Conservation (phyloP, 2,797 vertebrate species). For the Cuculus canorus region DNA sequence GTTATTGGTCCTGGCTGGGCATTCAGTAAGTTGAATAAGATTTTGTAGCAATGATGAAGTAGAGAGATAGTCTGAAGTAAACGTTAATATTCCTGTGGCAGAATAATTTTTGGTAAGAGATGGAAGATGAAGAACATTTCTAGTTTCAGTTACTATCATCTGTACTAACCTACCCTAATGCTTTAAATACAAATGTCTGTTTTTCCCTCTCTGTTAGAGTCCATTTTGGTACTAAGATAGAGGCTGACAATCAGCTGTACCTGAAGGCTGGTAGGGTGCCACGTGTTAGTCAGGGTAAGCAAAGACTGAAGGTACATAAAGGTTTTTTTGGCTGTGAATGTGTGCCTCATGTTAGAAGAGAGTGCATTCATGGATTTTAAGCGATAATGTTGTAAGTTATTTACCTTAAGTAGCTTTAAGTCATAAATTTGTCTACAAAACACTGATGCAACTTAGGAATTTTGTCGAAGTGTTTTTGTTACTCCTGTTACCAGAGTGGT, state of each 20-base stretch:
- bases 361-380: background rate
- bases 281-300: background rate
- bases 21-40: background rate
- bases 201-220: background rate
- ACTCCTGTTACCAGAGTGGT: background rate
- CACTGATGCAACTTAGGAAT: background rate
- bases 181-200: background rate
- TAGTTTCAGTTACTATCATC: background rate
- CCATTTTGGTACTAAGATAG: background rate
- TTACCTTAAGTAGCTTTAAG: background rate
- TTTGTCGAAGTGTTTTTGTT: background rate
- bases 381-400: background rate
- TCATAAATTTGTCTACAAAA: background rate
- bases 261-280: background rate
- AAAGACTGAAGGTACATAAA: background rate
- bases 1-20: background rate
- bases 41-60: background rate
- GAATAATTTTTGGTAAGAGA: background rate
- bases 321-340: background rate
- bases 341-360: background rate
- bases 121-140: background rate
- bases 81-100: background rate
- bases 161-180: background rate
- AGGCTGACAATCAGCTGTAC: background rate
- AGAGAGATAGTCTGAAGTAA: background rate